A percentile compares a stretch with the other conserved stretches of the same genome.
Evolutionary conservation across 2,113 vertebrate species (phyloP).

Genomic region (Salvelinus fontinalis): DNA sequence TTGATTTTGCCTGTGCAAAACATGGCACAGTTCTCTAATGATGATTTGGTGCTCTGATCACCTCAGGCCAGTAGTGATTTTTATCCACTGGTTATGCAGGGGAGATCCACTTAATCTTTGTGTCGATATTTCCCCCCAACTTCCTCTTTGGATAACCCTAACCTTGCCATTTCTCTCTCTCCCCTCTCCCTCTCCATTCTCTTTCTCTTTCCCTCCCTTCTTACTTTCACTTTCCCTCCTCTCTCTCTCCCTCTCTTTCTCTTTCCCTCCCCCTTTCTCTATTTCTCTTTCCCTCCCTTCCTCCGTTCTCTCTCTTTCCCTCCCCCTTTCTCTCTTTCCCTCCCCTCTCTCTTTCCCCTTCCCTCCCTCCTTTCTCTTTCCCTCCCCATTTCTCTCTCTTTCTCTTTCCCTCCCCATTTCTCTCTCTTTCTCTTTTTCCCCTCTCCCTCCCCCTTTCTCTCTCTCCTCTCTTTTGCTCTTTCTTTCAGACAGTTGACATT

Average conservation of each 20-base stretch:
- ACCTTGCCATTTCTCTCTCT: too few relatives aligned
- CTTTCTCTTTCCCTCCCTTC: too few relatives aligned
- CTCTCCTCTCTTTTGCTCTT: conserved; percentile 23
- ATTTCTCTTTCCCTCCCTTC: conserved; percentile 11
- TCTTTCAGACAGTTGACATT: conserved; percentile 42
- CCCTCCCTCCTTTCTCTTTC: too few relatives aligned
- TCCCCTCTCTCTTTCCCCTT: too few relatives aligned
- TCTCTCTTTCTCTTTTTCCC: conserved; percentile 14
- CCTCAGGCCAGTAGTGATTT: neutral
- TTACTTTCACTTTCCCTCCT: too few relatives aligned
- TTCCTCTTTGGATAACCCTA: too few relatives aligned
- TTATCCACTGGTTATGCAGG: neutral
- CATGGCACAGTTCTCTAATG: conserved; percentile 6
- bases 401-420: neutral
- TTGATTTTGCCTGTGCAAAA: conserved; percentile 45
- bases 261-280: neutral
- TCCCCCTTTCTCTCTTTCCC: too few relatives aligned
- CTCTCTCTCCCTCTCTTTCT: too few relatives aligned
- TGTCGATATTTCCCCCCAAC: too few relatives aligned
- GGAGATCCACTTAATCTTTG: too few relatives aligned
- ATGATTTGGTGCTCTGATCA: neutral
- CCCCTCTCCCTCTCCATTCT: too few relatives aligned
- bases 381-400: neutral
- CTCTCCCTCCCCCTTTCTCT: conserved; percentile 25
- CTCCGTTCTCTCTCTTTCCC: too few relatives aligned